Evolutionary conservation across 2,888 invertebrate genomes (phyloP), one percentile per base, ranked within the genome.

Genomic region (Andrena bucephala): DNA sequence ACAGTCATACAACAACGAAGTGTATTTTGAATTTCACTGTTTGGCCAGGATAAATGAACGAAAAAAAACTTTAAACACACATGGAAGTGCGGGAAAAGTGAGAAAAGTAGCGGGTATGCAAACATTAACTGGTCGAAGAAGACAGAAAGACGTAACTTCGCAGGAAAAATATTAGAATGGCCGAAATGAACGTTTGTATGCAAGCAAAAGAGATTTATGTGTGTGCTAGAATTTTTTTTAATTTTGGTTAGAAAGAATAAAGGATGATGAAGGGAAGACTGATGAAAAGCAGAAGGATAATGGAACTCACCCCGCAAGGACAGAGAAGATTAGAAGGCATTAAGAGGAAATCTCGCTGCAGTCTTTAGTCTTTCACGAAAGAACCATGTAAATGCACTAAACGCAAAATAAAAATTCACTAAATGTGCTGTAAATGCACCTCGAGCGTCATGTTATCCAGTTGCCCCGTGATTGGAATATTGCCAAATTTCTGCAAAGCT

Each of bases 401-500:
- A 20, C 8, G 20, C 20, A 52, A 52, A 52, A 20, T 52, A 16
- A 16, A 10, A 63, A 63, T 10, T 63, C 20, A 20, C 20, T 60
- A 42, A 27, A 29, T 29, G 60, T 36, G 8, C n/a, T 36, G 20
- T 7, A 48, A n/a, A 16, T 42, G n/a, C 16, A 84, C 83, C 74
- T 83, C 65, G 16, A 81, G 93, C 0, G 97, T 97, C 0, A 94
- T 94, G 31, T 95, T 94, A 91, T 97, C 97, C 50, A 97, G 91
- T 29, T 94, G 91, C 2, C 97, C 97, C 0, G 97, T 97, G 90
- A 96, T 95, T 57, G 96, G 95, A 7, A 97, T 94, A 0, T 96
- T 96, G 13, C 97, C 97, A 93, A 96, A 97, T 87, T 94, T 95
- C 93, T 97, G 97, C 93, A 97, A 95, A 85, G 95, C 95, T 90